Evolutionary conservation across 2,797 vertebrate species (phyloP).

Genomic region (Phataginus tricuspis): DNA sequence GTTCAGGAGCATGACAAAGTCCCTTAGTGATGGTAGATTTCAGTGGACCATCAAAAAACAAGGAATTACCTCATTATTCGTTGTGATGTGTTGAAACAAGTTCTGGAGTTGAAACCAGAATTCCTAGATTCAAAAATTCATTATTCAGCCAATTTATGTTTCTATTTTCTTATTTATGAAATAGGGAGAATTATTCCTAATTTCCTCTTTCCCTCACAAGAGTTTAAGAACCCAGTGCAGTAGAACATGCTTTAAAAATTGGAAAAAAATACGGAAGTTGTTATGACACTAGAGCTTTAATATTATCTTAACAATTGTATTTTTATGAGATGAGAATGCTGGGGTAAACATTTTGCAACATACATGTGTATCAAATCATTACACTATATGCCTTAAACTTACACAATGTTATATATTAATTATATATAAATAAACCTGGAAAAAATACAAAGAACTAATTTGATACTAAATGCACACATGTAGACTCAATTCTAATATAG

Average conservation of each 20-base stretch:
- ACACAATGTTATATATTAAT: background rate
- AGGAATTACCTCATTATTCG: background rate
- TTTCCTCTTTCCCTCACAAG: background rate
- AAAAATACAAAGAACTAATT: conserved; percentile 46
- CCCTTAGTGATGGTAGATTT: background rate
- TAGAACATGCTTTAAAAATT: background rate
- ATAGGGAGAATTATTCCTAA: background rate
- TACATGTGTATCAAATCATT: background rate
- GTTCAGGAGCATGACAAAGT: background rate
- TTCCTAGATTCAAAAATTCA: background rate
- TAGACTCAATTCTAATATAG: background rate
- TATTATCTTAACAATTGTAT: background rate
- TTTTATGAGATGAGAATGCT: background rate
- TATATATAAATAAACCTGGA: background rate
- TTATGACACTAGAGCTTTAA: background rate
- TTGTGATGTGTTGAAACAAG: background rate
- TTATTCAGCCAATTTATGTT: background rate
- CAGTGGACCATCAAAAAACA: background rate
- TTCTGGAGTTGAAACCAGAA: background rate
- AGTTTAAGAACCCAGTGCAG: conserved; percentile 4
- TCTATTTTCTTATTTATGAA: conserved; percentile 38
- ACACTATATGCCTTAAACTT: background rate
- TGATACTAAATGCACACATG: background rate
- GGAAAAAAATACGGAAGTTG: background rate
- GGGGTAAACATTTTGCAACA: background rate